These are phyloP conservation scores for Lanius ludovicianus DNA, from an alignment of 2,113 vertebrate genomes.

Conservation along the genomic window DNA sequence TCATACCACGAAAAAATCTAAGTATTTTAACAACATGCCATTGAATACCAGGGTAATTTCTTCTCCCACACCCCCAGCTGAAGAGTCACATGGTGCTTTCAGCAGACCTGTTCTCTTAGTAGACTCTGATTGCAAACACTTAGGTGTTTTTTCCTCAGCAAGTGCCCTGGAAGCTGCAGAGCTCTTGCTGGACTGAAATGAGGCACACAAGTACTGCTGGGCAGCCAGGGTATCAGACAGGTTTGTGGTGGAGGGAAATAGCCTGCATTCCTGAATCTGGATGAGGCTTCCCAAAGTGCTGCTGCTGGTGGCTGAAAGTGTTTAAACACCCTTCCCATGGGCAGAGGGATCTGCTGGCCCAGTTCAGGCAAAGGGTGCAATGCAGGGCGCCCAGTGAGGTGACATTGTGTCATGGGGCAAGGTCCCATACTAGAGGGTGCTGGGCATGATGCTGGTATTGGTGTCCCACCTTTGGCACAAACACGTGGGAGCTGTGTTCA, in stretches of 20 bases:
- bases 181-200: not conserved
- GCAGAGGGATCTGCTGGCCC: not conserved
- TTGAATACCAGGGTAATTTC: not conserved
- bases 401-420: accelerated
- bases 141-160: not conserved
- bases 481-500: not conserved
- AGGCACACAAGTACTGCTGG: not conserved
- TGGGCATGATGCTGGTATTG: not conserved
- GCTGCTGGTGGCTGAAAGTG: not conserved
- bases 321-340: accelerated
- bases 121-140: not conserved
- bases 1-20: not conserved
- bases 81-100: not conserved
- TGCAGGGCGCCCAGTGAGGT: not conserved
- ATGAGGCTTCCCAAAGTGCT: not conserved
- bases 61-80: not conserved
- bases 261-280: not conserved
- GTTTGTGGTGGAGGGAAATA: not conserved
- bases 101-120: not conserved
- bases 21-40: not conserved
- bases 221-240: not conserved
- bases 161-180: not conserved
- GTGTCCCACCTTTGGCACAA: not conserved
- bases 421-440: not conserved
- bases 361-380: not conserved